These are phyloP conservation scores for Chrysopilus asiliformis DNA, from an alignment of 2,888 invertebrate species.

Conservation along the genomic window DNA sequence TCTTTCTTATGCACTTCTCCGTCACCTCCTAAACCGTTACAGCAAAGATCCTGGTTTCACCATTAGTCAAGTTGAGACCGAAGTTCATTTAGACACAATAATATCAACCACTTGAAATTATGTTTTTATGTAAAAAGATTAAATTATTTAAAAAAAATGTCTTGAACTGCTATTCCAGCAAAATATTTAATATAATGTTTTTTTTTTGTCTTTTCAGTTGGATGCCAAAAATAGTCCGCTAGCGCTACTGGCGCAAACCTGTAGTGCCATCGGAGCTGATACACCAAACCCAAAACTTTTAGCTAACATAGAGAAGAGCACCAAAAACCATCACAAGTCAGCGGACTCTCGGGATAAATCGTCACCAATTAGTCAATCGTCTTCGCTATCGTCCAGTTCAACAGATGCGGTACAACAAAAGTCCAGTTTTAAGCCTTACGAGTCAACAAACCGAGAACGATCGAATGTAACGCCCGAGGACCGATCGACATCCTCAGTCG, in stretches of 20 bases:
- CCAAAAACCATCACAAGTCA: slow-evolving; percentile 38
- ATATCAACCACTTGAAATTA: too few relatives aligned
- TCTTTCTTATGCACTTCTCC: too few relatives aligned
- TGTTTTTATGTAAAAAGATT: too few relatives aligned
- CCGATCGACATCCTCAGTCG: slow-evolving; percentile 28
- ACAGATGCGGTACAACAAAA: slow-evolving; percentile 32
- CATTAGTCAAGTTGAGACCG: too few relatives aligned
- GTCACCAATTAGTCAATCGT: slow-evolving; percentile 31
- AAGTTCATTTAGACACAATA: too few relatives aligned
- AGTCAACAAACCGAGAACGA: slow-evolving; percentile 43
- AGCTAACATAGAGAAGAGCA: slow-evolving; percentile 58
- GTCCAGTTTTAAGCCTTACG: slow-evolving; percentile 64
- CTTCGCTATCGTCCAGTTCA: slow-evolving; percentile 36
- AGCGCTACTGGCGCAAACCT: slow-evolving; percentile 89
- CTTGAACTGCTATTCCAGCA: too few relatives aligned
- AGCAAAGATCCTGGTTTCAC: too few relatives aligned
- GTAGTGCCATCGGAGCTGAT: slow-evolving; percentile 93
- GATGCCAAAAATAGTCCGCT: slow-evolving; percentile 96
- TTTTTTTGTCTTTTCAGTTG: slow-evolving; percentile 53
- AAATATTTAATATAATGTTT: too few relatives aligned
- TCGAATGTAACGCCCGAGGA: slow-evolving; percentile 59
- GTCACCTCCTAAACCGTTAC: too few relatives aligned
- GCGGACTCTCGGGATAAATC: slow-evolving; percentile 46
- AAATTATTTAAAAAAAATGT: too few relatives aligned
- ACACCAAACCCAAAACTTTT: slow-evolving; percentile 64